Evolutionary conservation across 1,140 invertebrate genomes (phyloP), one percentile per base, ranked within the genome.

Genomic region (Andrena cerasifolii): DNA sequence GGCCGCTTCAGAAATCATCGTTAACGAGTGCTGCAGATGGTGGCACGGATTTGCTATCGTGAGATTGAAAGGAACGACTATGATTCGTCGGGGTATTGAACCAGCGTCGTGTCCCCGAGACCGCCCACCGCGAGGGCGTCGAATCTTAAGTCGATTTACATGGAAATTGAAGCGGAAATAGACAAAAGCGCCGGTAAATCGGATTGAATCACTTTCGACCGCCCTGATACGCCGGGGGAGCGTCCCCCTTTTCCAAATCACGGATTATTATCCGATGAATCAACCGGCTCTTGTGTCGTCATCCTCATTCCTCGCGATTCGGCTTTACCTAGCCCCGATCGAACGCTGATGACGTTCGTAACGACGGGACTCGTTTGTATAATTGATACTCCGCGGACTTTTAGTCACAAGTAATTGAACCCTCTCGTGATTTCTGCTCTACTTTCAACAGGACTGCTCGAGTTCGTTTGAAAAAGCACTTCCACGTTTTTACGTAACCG

Each of bases 111-210:
- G 33, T 58, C 51, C 51, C 54, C 14, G 63, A 28, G 59, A 51
- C 58, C 78, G 70, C 14, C 45, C 33, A 40, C 45, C 59, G n/a
- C n/a, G n/a, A n/a, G 45, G 71, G 58, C 14, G 61, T 40, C 65
- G 65, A 53, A 21, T 82, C 66, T 78, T 82, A 78, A 79, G 59
- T 45, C 80, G 80, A 84, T 84, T 84, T 82, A 51, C 79, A 82
- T 84, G 56, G 61, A 70, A 79, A 84, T 84, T 56, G 58, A 40
- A 36, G 53, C 63, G 63, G 68, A 79, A 83, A 70, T 70, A 58
- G 82, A 78, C 82, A 78, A 82, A 82, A 67, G 28, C 58, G 56
- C 24, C 24, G 72, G 47, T 47, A 58, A 62, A 63, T 59, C n/a
- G 49, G 61, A 56, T 62, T 43, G 47, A 61, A 53, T 81, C 80